These are phyloP conservation scores for Conops quadrifasciatus DNA, from an alignment of 2,888 invertebrate genomes.

Conservation along the genomic window DNA sequence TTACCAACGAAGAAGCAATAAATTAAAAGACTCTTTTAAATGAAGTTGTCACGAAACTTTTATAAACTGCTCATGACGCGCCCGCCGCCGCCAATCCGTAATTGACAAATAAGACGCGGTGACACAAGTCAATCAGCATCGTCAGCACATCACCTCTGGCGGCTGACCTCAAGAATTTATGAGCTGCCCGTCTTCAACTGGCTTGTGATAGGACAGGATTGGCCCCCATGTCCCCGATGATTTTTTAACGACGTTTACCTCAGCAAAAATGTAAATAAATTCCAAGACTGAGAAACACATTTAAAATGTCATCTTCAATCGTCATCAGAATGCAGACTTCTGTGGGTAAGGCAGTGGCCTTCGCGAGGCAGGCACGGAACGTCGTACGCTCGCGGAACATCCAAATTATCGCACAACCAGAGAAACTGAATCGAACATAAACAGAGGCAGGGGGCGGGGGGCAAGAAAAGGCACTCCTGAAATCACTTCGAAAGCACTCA, in stretches of 20 bases:
- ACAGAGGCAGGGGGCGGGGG: conserved; percentile 32
- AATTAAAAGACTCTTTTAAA: background rate
- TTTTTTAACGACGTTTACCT: conserved; percentile 37
- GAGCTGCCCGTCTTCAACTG: conserved; percentile 27
- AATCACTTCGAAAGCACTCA: conserved; percentile 40
- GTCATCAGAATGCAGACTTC: conserved; percentile 46
- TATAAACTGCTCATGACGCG: background rate
- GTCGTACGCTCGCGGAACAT: conserved; percentile 25
- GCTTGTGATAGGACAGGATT: conserved; percentile 10
- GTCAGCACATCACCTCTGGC: conserved; percentile 45
- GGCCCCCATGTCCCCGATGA: conserved; percentile 31
- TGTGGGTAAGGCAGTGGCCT: conserved; percentile 30
- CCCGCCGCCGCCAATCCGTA: conserved; percentile 39
- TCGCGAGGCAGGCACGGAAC: conserved; percentile 35
- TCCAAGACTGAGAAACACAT: conserved; percentile 61
- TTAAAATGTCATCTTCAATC: conserved; percentile 61
- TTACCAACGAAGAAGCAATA: background rate
- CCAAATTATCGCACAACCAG: too few relatives aligned
- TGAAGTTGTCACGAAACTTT: background rate
- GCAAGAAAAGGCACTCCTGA: conserved; percentile 15
- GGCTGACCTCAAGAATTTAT: conserved; percentile 51
- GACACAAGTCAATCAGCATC: conserved; percentile 64
- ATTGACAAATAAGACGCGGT: conserved; percentile 63
- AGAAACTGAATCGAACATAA: too few relatives aligned
- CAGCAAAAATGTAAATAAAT: conserved; percentile 58